Conservation (phyloP, 2,888 invertebrate species). For the Platycheirus rosarum region DNA sequence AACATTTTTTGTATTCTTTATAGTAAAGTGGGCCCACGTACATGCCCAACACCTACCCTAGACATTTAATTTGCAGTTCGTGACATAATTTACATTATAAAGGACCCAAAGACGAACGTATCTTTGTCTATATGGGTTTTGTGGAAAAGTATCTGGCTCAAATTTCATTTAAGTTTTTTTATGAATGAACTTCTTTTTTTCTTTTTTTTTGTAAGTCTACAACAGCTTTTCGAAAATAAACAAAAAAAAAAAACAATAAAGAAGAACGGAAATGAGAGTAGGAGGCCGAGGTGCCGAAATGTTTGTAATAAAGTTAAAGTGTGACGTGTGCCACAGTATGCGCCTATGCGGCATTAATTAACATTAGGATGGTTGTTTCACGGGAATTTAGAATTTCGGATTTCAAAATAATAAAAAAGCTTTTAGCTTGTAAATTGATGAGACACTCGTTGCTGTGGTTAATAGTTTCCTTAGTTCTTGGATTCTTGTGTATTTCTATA, state of each 20-base stretch:
- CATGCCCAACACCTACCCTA: background rate
- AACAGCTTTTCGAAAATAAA: constrained; percentile 4
- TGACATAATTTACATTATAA: constrained; percentile 33
- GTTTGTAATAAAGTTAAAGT: background rate
- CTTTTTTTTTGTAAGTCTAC: background rate
- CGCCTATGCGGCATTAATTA: constrained; percentile 11
- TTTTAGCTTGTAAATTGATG: too few species aligned
- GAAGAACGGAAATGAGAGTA: constrained; percentile 17
- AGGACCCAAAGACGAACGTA: background rate
- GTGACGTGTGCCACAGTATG: constrained; percentile 11
- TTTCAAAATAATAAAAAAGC: background rate
- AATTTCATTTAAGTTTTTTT: constrained; percentile 5
- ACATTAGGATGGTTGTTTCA: background rate
- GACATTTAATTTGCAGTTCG: constrained; percentile 22
- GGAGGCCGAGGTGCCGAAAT: background rate
- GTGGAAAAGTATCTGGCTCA: constrained; percentile 6
- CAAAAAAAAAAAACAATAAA: constrained; percentile 13
- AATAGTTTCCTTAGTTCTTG: too few species aligned
- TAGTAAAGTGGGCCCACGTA: constrained; percentile 13
- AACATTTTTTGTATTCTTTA: background rate
- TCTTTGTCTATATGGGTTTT: background rate
- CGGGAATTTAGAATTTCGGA: constrained; percentile 2
- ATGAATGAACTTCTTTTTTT: too few species aligned
- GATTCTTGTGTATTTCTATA: too few species aligned
- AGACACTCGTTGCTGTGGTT: too few species aligned